Evolutionary conservation across 1,140 invertebrate genomes (phyloP), one percentile per base, ranked within the genome.

Genomic region (Maniola jurtina): DNA sequence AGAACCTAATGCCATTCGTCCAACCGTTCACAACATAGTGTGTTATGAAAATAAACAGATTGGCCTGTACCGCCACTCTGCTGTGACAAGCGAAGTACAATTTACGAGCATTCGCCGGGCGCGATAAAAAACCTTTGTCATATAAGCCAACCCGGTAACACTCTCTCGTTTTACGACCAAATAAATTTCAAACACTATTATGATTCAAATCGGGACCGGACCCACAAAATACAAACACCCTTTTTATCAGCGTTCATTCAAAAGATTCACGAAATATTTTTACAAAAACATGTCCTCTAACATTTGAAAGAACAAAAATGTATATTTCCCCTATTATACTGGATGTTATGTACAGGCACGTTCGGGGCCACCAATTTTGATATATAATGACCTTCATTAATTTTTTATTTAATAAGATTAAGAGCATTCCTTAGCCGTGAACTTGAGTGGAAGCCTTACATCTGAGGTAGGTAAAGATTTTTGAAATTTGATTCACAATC

Each of bases 111-210:
- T 68, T 81, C 81, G 81, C 79, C 72, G 81, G 54, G 61, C 72
- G 63, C 84, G 81, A 86, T 88, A 89, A 89, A 89, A 84, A 83
- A 75, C 83, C 80, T 88, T 88, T 86, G 85, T 88, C 85, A 89
- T 77, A 81, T 79, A 81, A 78, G 75, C 82, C 76, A 79, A 76
- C 76, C 70, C 68, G 77, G 76, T 73, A 80, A 80, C 84, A 84
- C 84, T 80, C 81, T 81, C 76, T 70, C 70, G 62, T 79, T 89
- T 89, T 89, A 89, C 79, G 87, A 86, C 66, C 81, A 82, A 88
- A 89, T 89, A 89, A 89, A 88, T 89, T 88, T 84, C 76, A 77
- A 87, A 87, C 83, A 84, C 85, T 87, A 89, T 89, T 89, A 89
- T 88, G 73, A 89, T 88, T 89, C 83, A 89, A 88, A 89, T 89